Base-by-base conservation (phyloP, 2,113 vertebrate genomes). In the Ptyas mucosa region DNA sequence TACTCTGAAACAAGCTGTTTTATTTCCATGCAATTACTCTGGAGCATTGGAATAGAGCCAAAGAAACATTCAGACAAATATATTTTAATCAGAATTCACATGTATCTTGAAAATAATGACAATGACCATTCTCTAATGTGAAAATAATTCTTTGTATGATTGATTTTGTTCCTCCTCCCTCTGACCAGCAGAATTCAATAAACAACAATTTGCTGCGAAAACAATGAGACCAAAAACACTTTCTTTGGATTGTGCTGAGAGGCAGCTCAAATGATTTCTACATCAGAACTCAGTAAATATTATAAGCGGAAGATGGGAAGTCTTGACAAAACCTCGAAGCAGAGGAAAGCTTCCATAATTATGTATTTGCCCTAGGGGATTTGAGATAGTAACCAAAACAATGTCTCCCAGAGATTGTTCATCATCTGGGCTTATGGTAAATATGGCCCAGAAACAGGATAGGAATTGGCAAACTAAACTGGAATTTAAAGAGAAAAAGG, bases 401-500 rank as follows among this genome's bases (percentile, higher is more conserved):
- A 0, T 21, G 23, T 29, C 54, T 64, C 20, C 49, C 87, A 92
- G 88, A 92, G 91, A 89, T 64, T 24, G 51, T 64, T 91, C 8
- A 55, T 95, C 85, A 90, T 51, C n/a, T 90, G 91, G 21, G 18
- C 81, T 93, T 93, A 93, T 18, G 51, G 46, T 85, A 94, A 93
- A 94, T 10, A 49, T 3, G 11, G 3, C 0, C 64, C 64, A 85
- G 87, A 57, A 20, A 4, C 51, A 53, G 64, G 0, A 64, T 87
- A 96, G 92, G 93, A 93, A 93, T 57, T 12, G 93, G 21, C 94
- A 94, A 93, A 91, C 24, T 89, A 87, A 93, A 23, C 21, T 94
- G 12, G 18, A 96, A 92, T 93, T 92, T 94, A 95, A 94, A 95
- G 85, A 49, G 95, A 93, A 23, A 43, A 88, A 88, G 46, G 90